These are phyloP conservation scores for Lytechinus pictus DNA, from an alignment of 35 echinoderm and acorn worm genomes.

Conservation along the genomic window DNA sequence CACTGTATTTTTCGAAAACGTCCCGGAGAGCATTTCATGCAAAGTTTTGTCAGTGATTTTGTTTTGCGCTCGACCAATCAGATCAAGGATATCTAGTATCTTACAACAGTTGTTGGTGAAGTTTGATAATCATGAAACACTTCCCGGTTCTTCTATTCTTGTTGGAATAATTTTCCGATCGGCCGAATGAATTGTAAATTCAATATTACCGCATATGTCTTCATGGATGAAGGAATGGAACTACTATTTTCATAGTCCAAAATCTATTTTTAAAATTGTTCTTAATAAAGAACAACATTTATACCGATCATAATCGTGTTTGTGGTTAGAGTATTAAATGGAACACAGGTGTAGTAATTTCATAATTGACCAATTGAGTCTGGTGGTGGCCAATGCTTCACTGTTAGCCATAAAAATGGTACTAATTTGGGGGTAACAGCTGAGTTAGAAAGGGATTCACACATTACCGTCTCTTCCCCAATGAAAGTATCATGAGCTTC, in stretches of 20 bases:
- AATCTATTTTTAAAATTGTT: background rate
- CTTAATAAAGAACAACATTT: background rate
- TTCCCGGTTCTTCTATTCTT: no score
- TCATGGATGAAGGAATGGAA: background rate
- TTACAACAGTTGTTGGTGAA: no score
- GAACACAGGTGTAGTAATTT: background rate
- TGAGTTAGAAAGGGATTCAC: constrained; percentile 16
- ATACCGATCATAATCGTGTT: background rate
- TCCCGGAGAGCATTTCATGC: no score
- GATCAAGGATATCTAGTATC: no score
- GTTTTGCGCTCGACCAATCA: no score
- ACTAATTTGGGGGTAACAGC: background rate
- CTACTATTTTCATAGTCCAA: background rate
- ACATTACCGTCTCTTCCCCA: constrained; percentile 24
- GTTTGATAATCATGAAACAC: no score
- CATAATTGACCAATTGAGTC: background rate
- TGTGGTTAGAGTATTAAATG: background rate
- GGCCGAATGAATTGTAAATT: no score
- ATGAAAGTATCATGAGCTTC: background rate
- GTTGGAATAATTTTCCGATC: no score
- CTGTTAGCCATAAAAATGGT: background rate
- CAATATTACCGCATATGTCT: no score
- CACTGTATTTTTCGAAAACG: no score
- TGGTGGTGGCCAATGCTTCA: background rate
- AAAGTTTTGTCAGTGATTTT: no score